Evolutionary conservation across 1,140 invertebrate species (phyloP).

Genomic region (Cherax destructor): DNA sequence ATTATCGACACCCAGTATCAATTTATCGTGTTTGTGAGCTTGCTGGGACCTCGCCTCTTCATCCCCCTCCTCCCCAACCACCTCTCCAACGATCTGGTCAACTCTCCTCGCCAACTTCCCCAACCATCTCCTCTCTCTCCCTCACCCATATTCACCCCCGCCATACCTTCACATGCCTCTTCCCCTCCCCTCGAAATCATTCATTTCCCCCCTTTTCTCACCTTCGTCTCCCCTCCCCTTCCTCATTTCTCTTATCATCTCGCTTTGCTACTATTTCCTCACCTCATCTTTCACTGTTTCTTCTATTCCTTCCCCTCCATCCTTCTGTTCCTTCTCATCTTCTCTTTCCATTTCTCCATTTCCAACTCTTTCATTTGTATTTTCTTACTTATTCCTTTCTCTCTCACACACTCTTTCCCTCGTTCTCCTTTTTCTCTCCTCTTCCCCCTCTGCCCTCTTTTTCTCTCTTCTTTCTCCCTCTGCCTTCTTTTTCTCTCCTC

Average conservation of each 20-base stretch:
- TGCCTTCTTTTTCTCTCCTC: not conserved
- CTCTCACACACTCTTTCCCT: not conserved
- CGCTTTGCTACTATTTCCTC: not conserved
- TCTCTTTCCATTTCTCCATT: too few relatives aligned
- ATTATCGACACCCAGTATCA: constrained; percentile 46
- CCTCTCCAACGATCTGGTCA: too few relatives aligned
- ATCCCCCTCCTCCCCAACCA: too few relatives aligned
- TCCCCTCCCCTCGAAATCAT: too few relatives aligned
- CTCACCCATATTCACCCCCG: too few relatives aligned
- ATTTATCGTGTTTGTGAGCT: constrained; percentile 33
- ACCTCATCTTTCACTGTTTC: too few relatives aligned
- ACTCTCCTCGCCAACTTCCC: too few relatives aligned
- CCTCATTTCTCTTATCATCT: not conserved
- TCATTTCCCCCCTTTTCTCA: constrained; percentile 7
- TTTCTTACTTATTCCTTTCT: not conserved
- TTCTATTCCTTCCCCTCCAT: too few relatives aligned
- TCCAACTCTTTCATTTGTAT: too few relatives aligned
- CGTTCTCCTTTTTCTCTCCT: not conserved
- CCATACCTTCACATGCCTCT: too few relatives aligned
- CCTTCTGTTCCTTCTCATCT: not conserved
- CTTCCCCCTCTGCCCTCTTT: not conserved
- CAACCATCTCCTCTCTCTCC: constrained; percentile 26
- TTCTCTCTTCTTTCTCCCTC: too few relatives aligned
- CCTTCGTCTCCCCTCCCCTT: constrained; percentile 5
- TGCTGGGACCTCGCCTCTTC: not conserved